These are phyloP conservation scores for Taxidea taxus DNA, from an alignment of 2,113 vertebrate species.

Conservation along the genomic window DNA sequence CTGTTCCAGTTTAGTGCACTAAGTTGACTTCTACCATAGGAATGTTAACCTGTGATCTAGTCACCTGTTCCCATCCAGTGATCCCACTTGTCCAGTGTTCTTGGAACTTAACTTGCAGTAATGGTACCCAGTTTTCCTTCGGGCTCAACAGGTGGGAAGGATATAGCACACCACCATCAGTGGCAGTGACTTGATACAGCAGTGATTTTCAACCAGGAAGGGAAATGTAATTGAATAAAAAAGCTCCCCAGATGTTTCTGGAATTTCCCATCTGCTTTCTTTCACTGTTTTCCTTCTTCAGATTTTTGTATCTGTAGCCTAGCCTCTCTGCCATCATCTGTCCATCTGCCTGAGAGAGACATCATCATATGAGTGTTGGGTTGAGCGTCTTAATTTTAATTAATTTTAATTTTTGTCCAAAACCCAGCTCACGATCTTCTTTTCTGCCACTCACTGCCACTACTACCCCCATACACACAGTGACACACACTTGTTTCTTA, in stretches of 20 bases:
- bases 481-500: not conserved
- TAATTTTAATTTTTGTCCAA: too few species aligned
- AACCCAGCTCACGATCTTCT: not conserved
- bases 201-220: not conserved
- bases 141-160: not conserved
- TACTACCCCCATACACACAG: not conserved
- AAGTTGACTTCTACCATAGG: not conserved
- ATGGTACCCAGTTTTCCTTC: not conserved
- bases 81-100: not conserved
- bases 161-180: not conserved
- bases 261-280: not conserved
- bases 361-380: not conserved
- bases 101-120: not conserved
- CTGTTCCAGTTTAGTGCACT: not conserved
- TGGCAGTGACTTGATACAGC: not conserved
- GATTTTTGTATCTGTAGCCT: not conserved
- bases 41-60: not conserved
- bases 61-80: not conserved
- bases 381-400: not conserved
- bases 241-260: not conserved
- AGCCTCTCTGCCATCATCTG: not conserved
- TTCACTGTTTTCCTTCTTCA: not conserved
- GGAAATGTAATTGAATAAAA: not conserved
- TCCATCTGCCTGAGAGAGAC: not conserved
- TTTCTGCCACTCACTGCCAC: not conserved